Evolutionary conservation across 2,113 vertebrate species (phyloP), one percentile per base, ranked within the genome.

Genomic region (Erythrocebus patas): DNA sequence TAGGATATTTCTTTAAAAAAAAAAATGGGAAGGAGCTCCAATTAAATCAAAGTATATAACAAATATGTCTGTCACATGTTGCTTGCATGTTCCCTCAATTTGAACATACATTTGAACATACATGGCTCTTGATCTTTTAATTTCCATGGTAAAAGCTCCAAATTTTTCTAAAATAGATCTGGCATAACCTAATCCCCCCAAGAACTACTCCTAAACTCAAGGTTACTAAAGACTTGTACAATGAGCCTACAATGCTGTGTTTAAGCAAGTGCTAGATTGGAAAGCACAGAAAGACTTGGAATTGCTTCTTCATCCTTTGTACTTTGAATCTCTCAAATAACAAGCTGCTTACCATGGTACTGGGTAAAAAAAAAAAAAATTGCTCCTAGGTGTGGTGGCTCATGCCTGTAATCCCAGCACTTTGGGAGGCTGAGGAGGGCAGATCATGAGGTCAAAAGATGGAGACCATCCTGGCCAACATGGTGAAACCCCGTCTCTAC

Each of bases 321-420:
- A 79, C 38, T 70, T 83, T n/a, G 78, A 97, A 91, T 89, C 48
- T 40, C 55, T 95, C 86, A 93, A 89, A 93, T 38, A 94, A 73
- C 20, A 84, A 95, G 38, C 7, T 79, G 23, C 57, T 84, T 72
- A 50, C 86, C 45, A 88, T 11, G 7, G 45, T 90, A 87, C 64
- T 75, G 14, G 30, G 18, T 35, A 38, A 59, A 92, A 92, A 81
- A 52, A 87, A 85, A 87, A 85, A 43, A 66, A 72, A 55, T 55
- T 20, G 18, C 52, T 6, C 6, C 52, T 6, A 1, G 18, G 52
- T 7, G 18, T 55, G 52, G 52, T 55, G 52, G 52, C 52, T 55
- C 52, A 55, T 2, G 18, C 52, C 52, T 20, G 18, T 55, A 20
- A 55, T 20, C 52, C 6, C 52, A 52, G 52, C 52, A 55, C 52